Evolutionary conservation across 2,797 vertebrate genomes (phyloP).

Genomic region (Coendou prehensilis): DNA sequence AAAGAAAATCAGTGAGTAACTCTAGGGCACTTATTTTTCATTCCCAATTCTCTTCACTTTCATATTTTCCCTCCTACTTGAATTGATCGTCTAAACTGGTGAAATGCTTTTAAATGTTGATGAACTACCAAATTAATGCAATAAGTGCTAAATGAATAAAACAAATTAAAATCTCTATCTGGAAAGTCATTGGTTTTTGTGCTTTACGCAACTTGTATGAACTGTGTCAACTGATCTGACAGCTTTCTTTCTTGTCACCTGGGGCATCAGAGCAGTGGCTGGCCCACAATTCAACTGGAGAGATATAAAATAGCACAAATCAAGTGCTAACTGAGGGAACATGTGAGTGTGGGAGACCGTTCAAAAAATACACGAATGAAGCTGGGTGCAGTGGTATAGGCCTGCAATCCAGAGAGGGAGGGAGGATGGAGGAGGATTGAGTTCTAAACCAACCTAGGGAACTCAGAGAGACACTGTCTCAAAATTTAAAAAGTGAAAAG

Average conservation of each 20-base stretch:
- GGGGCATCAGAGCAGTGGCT: background rate
- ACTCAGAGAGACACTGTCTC: background rate
- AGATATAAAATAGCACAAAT: constrained; percentile 23
- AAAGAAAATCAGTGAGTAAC: constrained; percentile 12
- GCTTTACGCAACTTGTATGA: background rate
- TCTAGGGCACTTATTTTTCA: constrained; percentile 45
- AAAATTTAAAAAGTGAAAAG: background rate
- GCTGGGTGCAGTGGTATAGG: background rate
- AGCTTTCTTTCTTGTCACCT: background rate
- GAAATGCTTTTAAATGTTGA: constrained; percentile 63
- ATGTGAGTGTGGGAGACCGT: background rate
- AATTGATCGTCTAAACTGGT: background rate
- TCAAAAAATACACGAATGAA: constrained; percentile 6
- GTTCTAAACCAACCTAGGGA: background rate
- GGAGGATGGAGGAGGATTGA: background rate
- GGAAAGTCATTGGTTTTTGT: constrained; percentile 1
- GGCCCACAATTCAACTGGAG: constrained; percentile 27
- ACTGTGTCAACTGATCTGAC: background rate
- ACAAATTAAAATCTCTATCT: background rate
- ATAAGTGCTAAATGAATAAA: background rate
- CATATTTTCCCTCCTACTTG: background rate
- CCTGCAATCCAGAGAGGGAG: background rate
- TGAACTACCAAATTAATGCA: constrained; percentile 46
- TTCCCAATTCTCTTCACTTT: constrained; percentile 58
- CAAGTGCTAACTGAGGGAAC: constrained; percentile 49